Base-by-base conservation (phyloP, 2,113 vertebrate genomes). In the Cochlearius cochlearius region DNA sequence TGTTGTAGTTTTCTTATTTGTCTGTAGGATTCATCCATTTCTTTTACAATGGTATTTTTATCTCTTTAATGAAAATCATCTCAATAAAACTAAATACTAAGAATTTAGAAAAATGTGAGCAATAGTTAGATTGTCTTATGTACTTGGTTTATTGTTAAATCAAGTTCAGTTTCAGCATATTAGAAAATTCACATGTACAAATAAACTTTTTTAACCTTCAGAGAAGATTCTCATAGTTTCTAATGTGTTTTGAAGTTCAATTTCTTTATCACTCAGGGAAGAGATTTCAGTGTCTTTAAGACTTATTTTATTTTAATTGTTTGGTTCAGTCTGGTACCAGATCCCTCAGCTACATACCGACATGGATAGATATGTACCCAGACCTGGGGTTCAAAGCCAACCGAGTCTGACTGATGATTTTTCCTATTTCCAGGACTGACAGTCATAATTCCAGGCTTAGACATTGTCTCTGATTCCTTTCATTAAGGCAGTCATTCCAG, bases 341-440 rank as follows among this genome's bases (percentile, higher is more conserved):
- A 50, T 60, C 66, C 30, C 38, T n/a, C 36, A 83, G 23, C 23
- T 4, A 3, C 1, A 0, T 60, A n/a, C 14, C 1, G 3, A 59
- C 22, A 69, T 39, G 17, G 5, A 6, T 41, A 15, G 29, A 29
- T 39, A 59, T 8, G 27, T 59, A n/a, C 23, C 14, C 30, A 52
- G 19, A 43, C 29, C 14, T n/a, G 25, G 19, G 32, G 62, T 72
- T 84, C 67, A 84, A 72, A 52, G 19, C 5, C 50, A 56, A 9
- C 22, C 22, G 47, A 32, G 22, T 85, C 39, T 39, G 21, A 74
- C 47, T 58, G 50, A 39, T 63, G 26, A 75, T 47, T 56, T 64
- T 39, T 53, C 34, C 15, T 7, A 2, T 18, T 74, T 64, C 14
- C n/a, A 66, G 30, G 22, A 29, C 18, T 56, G 29, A 39, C 23